These are phyloP conservation scores for Ceratina japonica DNA, from an alignment of 1,140 invertebrate species.

Conservation along the genomic window DNA sequence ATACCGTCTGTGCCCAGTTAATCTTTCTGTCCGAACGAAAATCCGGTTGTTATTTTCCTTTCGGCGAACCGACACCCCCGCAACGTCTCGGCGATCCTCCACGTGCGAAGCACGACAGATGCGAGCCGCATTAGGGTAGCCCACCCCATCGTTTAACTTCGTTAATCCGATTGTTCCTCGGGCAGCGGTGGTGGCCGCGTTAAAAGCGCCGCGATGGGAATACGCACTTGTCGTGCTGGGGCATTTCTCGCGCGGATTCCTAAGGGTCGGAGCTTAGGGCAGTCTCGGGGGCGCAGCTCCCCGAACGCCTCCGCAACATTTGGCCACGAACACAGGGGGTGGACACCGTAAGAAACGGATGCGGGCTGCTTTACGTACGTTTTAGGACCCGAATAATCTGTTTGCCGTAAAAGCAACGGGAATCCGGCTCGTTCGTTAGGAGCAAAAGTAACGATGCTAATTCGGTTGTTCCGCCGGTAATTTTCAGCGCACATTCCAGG, in stretches of 20 bases:
- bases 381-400: too few species aligned
- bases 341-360: neutral
- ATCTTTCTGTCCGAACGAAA: conserved; percentile 29
- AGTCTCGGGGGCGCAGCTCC: neutral
- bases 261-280: neutral
- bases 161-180: conserved; percentile 73
- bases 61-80: conserved; percentile 52
- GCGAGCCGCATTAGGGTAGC: conserved; percentile 15
- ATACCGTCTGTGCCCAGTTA: conserved; percentile 28
- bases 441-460: conserved; percentile 5
- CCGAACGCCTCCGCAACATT: conserved; percentile 30
- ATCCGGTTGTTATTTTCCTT: conserved; percentile 25
- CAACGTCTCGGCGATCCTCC: conserved; percentile 40
- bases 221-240: conserved; percentile 66
- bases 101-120: conserved; percentile 70
- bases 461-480: neutral
- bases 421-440: neutral
- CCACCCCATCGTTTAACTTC: conserved; percentile 66
- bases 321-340: neutral
- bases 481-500: neutral
- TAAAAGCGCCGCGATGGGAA: conserved; percentile 66
- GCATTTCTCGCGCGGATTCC: conserved; percentile 19
- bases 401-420: too few species aligned
- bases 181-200: conserved; percentile 36
- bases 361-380: too few species aligned